Percentiles rank a stretch among this genome's conserved stretches.
Conservation (phyloP, 1,140 invertebrate genomes). For the Drosophila elegans region DNA sequence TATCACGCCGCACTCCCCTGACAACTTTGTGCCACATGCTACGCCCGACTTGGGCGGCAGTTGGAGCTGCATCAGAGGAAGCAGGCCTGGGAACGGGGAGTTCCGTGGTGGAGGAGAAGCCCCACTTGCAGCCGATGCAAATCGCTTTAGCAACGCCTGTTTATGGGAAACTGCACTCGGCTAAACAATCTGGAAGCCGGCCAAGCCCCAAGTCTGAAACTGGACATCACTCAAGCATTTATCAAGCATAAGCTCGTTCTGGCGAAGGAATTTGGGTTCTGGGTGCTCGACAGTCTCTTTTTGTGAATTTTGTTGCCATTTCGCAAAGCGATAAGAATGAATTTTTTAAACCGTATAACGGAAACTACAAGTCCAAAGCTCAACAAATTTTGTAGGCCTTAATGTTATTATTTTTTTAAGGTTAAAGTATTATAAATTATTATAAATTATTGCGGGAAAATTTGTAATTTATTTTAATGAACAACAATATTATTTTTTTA, state of each 20-base stretch:
- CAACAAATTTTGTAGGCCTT: too few species aligned
- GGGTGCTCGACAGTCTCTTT: constrained; percentile 5
- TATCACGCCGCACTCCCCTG: constrained; percentile 39
- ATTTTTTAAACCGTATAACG: background rate
- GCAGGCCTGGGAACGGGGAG: constrained; percentile 7
- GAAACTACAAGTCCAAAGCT: too few species aligned
- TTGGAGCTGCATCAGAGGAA: constrained; percentile 4
- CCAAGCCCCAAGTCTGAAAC: constrained; percentile 1
- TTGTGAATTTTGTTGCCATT: background rate
- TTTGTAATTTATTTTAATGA: too few species aligned
- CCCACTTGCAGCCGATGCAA: constrained; percentile 58
- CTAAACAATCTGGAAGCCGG: constrained; percentile 16
- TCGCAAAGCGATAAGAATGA: background rate
- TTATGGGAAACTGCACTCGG: constrained; percentile 65
- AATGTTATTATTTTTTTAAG: too few species aligned
- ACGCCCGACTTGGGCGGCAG: constrained; percentile 42
- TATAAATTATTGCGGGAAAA: too few species aligned
- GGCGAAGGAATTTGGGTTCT: constrained; percentile 5
- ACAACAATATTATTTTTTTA: too few species aligned
- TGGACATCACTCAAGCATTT: constrained; percentile 40
- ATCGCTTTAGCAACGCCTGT: constrained; percentile 69
- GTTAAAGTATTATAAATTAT: too few species aligned
- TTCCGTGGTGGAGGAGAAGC: constrained; percentile 15
- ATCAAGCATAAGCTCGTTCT: constrained; percentile 19
- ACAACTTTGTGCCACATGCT: constrained; percentile 39